Evolutionary conservation across 2,888 invertebrate species (phyloP).

Genomic region (Nomada goodeniana): DNA sequence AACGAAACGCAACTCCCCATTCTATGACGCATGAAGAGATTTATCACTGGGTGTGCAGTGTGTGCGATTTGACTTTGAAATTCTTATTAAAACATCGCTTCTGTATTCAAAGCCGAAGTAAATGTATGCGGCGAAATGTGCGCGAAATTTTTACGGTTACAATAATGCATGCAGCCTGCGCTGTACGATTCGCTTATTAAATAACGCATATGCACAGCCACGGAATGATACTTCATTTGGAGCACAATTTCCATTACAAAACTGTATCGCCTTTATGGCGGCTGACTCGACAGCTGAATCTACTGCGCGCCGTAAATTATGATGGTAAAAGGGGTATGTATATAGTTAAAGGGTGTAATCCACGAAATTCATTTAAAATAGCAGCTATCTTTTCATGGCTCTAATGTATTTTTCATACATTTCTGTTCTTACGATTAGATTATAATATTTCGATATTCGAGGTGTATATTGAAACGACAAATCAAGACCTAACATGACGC

Average conservation of each 20-base stretch:
- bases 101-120: conserved; percentile 37
- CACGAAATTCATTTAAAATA: too few relatives aligned
- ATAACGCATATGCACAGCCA: neutral
- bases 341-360: too few relatives aligned
- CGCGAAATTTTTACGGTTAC: conserved; percentile 28
- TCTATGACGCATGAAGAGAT: conserved; percentile 42
- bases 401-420: too few relatives aligned
- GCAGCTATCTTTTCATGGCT: too few relatives aligned
- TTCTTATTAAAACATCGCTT: conserved; percentile 33
- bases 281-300: too few relatives aligned
- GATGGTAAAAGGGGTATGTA: too few relatives aligned
- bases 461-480: too few relatives aligned
- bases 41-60: neutral
- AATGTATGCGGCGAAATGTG: conserved; percentile 29
- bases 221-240: neutral
- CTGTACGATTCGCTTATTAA: neutral
- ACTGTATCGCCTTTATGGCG: neutral
- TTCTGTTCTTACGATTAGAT: too few relatives aligned
- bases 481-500: too few relatives aligned
- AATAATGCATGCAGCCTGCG: neutral
- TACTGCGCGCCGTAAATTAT: too few relatives aligned
- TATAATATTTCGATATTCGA: too few relatives aligned
- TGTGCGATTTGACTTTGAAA: conserved; percentile 57
- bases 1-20: conserved; percentile 34
- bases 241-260: neutral